Conservation (phyloP, 2,113 vertebrate species). For the Colossoma macropomum region DNA sequence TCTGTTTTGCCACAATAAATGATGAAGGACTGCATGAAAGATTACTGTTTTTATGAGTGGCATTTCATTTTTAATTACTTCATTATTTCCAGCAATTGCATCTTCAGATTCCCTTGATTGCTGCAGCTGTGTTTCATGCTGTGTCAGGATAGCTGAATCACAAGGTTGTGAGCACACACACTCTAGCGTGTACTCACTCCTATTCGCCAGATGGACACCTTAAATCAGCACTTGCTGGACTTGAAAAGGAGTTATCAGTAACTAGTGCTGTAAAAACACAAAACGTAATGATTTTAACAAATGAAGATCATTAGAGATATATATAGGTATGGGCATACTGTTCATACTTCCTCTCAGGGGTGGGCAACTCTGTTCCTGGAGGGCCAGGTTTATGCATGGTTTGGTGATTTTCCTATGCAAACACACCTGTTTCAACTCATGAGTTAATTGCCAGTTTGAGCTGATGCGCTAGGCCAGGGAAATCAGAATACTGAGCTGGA, state of each 20-base stretch:
- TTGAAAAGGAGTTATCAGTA: conserved; percentile 34
- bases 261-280: conserved; percentile 32
- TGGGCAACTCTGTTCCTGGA: too few species aligned
- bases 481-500: too few species aligned
- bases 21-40: conserved; percentile 69
- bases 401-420: too few species aligned
- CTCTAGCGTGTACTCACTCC: neutral
- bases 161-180: conserved; percentile 53
- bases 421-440: too few species aligned
- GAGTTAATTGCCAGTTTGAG: too few species aligned
- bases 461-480: too few species aligned
- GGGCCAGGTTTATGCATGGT: too few species aligned
- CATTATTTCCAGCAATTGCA: conserved; percentile 76
- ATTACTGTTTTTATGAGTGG: conserved; percentile 74
- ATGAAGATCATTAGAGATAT: conserved; percentile 3
- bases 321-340: too few species aligned
- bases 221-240: conserved; percentile 52
- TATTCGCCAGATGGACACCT: conserved; percentile 53
- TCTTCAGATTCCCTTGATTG: conserved; percentile 72
- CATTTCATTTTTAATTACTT: conserved; percentile 78
- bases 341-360: neutral
- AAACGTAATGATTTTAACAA: conserved; percentile 36
- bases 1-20: conserved; percentile 69
- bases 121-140: conserved; percentile 71
- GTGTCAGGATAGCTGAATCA: conserved; percentile 51